phyloP scores from a whole-genome alignment of 1,140 invertebrate species.

The Bombus difficillimus region DNA sequence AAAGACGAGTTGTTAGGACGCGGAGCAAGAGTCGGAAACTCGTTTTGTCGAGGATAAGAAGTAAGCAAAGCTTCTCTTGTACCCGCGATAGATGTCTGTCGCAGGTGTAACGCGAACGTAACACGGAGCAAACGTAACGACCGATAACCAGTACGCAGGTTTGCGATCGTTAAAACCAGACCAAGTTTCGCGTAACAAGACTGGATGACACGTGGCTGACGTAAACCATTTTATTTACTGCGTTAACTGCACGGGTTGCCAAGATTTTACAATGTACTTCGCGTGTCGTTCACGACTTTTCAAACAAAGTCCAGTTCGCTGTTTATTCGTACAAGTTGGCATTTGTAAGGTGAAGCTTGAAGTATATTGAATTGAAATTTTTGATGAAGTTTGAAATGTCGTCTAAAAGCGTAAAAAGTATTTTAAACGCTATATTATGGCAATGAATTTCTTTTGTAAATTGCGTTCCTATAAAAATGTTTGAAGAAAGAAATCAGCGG shows the following conservation, averaged over 20 bases:
- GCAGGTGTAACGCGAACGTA: slow-evolving; percentile 27
- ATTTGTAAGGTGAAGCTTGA: not conserved
- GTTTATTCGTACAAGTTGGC: not conserved
- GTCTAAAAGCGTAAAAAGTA: not conserved
- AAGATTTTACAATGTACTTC: not conserved
- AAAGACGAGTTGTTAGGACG: too few relatives aligned
- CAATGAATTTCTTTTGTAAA: not conserved
- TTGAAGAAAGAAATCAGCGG: not conserved
- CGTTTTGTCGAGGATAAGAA: not conserved
- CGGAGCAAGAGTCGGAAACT: not conserved
- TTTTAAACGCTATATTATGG: not conserved
- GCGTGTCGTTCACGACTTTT: not conserved
- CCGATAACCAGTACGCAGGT: slow-evolving; percentile 34
- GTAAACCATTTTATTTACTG: slow-evolving; percentile 1
- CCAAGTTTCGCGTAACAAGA: slow-evolving; percentile 12
- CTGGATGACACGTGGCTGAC: not conserved
- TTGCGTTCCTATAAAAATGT: not conserved
- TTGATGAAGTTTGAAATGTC: too few relatives aligned
- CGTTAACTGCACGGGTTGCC: not conserved
- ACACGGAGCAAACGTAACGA: slow-evolving; percentile 21
- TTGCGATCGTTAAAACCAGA: slow-evolving; percentile 23
- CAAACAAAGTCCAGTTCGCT: not conserved
- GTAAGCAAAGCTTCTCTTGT: not conserved
- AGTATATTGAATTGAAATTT: not conserved
- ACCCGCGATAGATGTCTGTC: not conserved